phyloP scores from a whole-genome alignment of 2,888 invertebrate species.

The Latheticus oryzae region DNA sequence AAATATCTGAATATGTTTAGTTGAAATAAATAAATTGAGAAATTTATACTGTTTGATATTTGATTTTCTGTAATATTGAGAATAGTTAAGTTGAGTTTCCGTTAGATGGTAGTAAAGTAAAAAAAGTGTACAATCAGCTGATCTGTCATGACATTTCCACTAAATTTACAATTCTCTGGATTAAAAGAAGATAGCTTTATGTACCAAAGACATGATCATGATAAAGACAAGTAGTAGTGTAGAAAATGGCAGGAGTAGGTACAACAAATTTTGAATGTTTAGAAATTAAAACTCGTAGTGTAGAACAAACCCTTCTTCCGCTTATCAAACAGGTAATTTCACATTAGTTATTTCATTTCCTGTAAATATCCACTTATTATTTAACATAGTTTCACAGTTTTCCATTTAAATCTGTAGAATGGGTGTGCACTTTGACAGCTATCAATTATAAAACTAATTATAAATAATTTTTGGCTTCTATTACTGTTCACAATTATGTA shows the following conservation, averaged over 20 bases:
- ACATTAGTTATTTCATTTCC: conserved; percentile 33
- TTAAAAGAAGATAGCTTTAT: conserved; percentile 49
- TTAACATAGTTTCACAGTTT: conserved; percentile 18
- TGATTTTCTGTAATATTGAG: conserved; percentile 15
- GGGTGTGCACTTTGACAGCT: conserved; percentile 56
- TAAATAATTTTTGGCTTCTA: conserved; percentile 2
- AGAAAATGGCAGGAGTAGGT: conserved; percentile 71
- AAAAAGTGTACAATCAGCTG: conserved; percentile 56
- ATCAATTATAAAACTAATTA: conserved; percentile 25
- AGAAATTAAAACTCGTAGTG: conserved; percentile 93
- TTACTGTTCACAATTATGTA: conserved; percentile 4
- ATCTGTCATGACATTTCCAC: conserved; percentile 45
- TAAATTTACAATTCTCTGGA: conserved; percentile 51
- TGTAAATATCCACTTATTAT: conserved; percentile 13
- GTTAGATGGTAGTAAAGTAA: too few species aligned
- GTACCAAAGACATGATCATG: conserved; percentile 34
- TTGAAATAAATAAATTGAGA: conserved; percentile 16
- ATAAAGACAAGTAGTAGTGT: conserved; percentile 60
- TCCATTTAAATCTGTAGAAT: conserved; percentile 40
- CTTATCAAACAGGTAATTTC: conserved; percentile 90
- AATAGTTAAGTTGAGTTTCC: too few species aligned
- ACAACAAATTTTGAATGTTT: conserved; percentile 71
- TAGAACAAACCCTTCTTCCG: conserved; percentile 93
- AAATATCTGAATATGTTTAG: conserved; percentile 8
- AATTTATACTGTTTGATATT: neutral